Conservation (phyloP, 2,888 invertebrate species). For the Oxystoma pomonae region DNA sequence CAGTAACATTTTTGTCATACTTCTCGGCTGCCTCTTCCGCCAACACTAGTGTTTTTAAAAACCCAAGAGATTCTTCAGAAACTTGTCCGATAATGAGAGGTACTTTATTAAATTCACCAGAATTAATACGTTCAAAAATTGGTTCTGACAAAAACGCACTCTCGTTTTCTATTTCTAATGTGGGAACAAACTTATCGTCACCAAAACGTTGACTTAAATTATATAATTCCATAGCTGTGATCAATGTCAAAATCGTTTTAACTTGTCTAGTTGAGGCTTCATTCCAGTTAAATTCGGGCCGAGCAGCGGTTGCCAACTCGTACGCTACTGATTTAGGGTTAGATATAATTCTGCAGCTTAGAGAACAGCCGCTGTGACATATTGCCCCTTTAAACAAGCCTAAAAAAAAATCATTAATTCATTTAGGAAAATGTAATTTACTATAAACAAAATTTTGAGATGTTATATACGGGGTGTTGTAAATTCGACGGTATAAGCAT, state of each 20-base stretch:
- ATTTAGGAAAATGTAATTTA: no score
- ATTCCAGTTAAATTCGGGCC: neutral
- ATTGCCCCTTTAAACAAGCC: neutral
- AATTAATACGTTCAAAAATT: neutral
- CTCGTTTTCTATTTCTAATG: neutral
- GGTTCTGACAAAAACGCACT: neutral
- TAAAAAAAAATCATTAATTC: no score
- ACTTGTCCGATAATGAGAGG: neutral
- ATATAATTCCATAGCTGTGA: neutral
- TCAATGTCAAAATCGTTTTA: neutral
- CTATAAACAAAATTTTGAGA: no score
- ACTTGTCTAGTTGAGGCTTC: neutral
- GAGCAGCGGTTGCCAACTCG: neutral
- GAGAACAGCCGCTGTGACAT: neutral
- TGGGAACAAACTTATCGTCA: neutral
- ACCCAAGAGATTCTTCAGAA: neutral
- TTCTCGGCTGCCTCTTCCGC: neutral
- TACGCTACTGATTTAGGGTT: neutral
- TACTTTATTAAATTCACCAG: slow-evolving; percentile 1
- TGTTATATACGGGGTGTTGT: no score
- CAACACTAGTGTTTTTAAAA: neutral
- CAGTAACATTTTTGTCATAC: neutral
- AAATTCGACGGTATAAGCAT: no score
- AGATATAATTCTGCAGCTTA: neutral
- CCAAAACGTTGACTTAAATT: neutral